Percentiles rank a stretch among this genome's conserved stretches.
phyloP scores from a whole-genome alignment of 2,113 vertebrate genomes.

The Pelecanoides urinatrix region DNA sequence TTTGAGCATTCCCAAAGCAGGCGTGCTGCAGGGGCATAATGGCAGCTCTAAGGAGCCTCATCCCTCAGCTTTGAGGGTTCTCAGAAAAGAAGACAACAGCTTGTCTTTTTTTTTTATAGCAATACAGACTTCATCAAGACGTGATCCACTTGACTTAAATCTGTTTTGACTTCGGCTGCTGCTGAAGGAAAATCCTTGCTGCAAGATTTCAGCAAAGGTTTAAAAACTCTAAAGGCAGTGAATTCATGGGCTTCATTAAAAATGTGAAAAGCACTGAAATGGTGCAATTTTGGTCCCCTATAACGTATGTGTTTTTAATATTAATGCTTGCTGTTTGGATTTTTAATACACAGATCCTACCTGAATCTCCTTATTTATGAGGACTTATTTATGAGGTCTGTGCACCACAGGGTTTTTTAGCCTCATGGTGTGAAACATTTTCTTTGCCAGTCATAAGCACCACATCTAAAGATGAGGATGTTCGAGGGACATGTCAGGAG shows the following conservation, averaged over 20 bases:
- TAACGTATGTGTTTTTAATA: neutral
- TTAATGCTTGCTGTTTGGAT: neutral
- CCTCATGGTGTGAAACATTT: neutral
- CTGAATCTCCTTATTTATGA: neutral
- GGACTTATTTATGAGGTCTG: neutral
- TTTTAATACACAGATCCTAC: neutral
- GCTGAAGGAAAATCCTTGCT: neutral
- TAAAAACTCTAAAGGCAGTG: neutral
- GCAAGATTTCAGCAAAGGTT: neutral
- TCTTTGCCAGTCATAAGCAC: neutral
- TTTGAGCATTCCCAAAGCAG: neutral
- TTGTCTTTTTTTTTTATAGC: neutral
- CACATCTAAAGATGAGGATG: neutral
- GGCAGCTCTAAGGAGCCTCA: neutral
- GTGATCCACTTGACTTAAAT: neutral
- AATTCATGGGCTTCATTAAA: neutral
- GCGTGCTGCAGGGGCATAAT: rapidly evolving
- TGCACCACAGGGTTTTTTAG: neutral
- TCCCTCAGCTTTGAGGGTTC: neutral
- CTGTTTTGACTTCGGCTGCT: neutral
- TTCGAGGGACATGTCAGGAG: neutral
- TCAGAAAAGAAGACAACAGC: neutral
- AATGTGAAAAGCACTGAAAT: neutral
- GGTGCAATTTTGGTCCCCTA: neutral
- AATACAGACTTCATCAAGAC: neutral